Conservation (phyloP, 2,888 invertebrate species). For the Diarsia dahlii region DNA sequence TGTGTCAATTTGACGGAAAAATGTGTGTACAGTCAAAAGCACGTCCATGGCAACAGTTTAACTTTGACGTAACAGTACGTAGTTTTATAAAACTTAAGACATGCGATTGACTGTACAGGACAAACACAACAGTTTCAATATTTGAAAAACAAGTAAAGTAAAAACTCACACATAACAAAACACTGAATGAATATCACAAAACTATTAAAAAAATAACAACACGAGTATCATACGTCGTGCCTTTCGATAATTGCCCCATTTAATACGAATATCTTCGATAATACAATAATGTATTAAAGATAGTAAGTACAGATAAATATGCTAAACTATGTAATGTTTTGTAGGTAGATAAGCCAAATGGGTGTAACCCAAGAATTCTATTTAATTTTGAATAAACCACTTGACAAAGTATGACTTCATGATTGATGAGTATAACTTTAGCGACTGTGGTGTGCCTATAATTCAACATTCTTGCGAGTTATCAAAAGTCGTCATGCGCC, state of each 20-base stretch:
- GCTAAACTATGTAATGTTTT: slow-evolving; percentile 29
- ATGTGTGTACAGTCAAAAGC: neutral
- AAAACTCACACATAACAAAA: slow-evolving; percentile 49
- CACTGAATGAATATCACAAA: slow-evolving; percentile 22
- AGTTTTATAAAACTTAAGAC: neutral
- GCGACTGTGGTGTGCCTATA: neutral
- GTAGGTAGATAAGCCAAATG: slow-evolving; percentile 3
- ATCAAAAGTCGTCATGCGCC: neutral
- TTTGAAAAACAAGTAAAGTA: neutral
- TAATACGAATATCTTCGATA: slow-evolving; percentile 45
- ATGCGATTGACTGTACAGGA: neutral
- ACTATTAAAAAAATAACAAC: neutral
- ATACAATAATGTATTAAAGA: slow-evolving; percentile 27
- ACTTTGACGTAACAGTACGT: neutral
- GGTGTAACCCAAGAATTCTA: slow-evolving; percentile 20
- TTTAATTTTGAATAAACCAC: neutral
- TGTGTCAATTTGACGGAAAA: too few relatives aligned
- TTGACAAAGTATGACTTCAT: neutral
- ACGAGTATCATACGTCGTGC: neutral
- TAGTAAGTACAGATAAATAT: slow-evolving; percentile 6
- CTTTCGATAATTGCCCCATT: slow-evolving; percentile 32
- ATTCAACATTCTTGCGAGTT: neutral
- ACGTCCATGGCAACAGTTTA: neutral
- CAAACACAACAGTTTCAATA: neutral
- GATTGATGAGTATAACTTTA: too few relatives aligned